phyloP scores from a whole-genome alignment of 2,888 invertebrate genomes.

The Dyspetes luteomarginatus region DNA sequence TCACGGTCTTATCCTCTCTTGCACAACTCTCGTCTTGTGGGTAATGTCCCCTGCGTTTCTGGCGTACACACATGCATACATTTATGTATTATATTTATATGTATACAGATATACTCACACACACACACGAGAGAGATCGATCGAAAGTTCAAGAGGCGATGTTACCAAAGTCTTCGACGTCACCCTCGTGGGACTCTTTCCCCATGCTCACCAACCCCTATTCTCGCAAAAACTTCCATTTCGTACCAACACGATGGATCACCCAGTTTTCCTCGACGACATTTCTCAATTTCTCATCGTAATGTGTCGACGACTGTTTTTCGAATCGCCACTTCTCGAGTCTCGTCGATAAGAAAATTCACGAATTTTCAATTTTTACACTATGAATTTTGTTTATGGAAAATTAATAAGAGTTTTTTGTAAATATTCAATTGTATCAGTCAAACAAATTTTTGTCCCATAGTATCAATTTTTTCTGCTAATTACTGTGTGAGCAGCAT shows the following conservation, averaged over 20 bases:
- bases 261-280: constrained; percentile 2
- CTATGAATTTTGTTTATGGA: not conserved
- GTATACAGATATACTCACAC: no score
- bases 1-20: not conserved
- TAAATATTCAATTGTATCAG: no score
- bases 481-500: no score
- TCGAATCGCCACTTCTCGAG: not conserved
- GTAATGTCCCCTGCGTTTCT: constrained; percentile 14
- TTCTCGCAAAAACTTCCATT: constrained; percentile 25
- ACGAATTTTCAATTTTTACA: not conserved
- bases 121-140: constrained; percentile 8
- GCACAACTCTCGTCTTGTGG: not conserved
- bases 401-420: not conserved
- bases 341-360: not conserved
- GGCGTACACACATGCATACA: no score
- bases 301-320: not conserved
- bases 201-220: not conserved
- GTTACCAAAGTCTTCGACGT: constrained; percentile 34
- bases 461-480: no score
- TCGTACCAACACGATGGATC: constrained; percentile 19
- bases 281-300: not conserved
- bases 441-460: no score
- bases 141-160: constrained; percentile 51
- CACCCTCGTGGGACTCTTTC: not conserved
- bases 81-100: no score